Conservation (phyloP, 92 coral and sea anemone genomes). For the Metridium senile region DNA sequence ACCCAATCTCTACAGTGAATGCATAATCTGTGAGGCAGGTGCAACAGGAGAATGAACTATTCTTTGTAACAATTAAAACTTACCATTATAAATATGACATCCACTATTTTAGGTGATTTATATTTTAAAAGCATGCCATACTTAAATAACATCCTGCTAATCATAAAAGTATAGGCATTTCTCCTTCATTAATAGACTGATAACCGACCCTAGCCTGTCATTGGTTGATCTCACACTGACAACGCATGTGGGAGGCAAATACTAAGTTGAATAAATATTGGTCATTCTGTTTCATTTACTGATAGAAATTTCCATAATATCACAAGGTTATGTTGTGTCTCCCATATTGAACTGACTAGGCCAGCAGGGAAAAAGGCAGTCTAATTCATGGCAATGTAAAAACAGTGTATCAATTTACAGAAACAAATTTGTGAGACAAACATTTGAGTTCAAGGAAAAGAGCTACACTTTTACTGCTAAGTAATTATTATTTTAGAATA, state of each 20-base stretch:
- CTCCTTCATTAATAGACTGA: neutral
- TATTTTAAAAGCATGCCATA: neutral
- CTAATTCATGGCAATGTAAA: neutral
- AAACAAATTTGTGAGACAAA: neutral
- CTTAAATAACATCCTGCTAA: neutral
- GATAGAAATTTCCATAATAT: constrained; percentile 28
- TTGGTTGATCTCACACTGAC: constrained; percentile 12
- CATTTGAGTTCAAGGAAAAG: neutral
- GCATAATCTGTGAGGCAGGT: neutral
- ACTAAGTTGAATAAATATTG: constrained; percentile 25
- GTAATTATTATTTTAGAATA: too few relatives aligned
- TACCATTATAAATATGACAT: neutral
- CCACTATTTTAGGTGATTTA: neutral
- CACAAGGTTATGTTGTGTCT: neutral
- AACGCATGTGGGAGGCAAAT: constrained; percentile 22
- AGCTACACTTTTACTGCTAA: neutral
- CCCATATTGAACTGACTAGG: neutral
- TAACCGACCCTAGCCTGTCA: neutral
- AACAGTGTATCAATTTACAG: neutral
- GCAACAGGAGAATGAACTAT: too few relatives aligned
- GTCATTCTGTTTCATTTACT: neutral
- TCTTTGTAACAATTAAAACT: too few relatives aligned
- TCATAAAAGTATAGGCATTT: neutral
- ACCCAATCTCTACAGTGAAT: neutral
- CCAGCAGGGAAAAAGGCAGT: neutral